Conservation (phyloP, 2,888 invertebrate genomes). For the Mesorhabditis sp. region DNA sequence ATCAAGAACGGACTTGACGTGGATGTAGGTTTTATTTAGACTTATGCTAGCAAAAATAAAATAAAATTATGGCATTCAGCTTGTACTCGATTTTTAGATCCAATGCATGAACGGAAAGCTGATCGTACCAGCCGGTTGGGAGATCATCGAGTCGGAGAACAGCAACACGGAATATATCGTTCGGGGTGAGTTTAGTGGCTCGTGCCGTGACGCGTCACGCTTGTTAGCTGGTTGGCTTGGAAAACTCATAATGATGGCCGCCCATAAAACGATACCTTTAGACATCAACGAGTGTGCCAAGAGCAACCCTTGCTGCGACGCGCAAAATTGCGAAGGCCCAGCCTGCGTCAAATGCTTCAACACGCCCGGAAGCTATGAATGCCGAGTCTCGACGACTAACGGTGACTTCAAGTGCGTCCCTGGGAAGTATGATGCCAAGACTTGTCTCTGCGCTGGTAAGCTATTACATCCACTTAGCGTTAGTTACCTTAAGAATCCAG, state of each 20-base stretch:
- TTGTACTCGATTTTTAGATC: background rate
- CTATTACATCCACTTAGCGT: too few species aligned
- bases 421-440: background rate
- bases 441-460: background rate
- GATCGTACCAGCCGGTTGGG: conserved; percentile 6
- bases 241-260: background rate
- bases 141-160: background rate
- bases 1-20: background rate
- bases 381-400: background rate
- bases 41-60: background rate
- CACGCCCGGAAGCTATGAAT: background rate
- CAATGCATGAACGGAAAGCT: background rate
- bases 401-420: background rate
- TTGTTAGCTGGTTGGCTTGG: background rate
- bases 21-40: background rate
- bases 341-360: conserved; percentile 2
- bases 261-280: conserved; percentile 1
- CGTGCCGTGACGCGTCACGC: background rate
- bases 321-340: background rate
- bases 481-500: background rate
- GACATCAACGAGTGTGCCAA: background rate
- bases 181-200: background rate
- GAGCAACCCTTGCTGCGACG: conserved; percentile 2
- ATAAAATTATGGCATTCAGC: too few species aligned
- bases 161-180: background rate